Conservation (phyloP, 2,113 vertebrate genomes). For the Lipotes vexillifer region DNA sequence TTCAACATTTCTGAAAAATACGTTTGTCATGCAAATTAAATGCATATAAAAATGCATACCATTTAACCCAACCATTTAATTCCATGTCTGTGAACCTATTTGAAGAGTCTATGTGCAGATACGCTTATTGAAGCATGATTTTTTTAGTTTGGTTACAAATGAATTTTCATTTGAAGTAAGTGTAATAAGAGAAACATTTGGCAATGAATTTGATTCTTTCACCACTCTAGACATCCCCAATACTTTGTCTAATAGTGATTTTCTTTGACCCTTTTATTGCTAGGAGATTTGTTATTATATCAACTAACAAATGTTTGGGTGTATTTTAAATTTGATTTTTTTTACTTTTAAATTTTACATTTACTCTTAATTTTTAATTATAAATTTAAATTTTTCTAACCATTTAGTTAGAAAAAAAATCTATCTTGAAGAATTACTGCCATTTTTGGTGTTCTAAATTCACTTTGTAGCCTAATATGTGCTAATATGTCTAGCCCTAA, state of each 20-base stretch:
- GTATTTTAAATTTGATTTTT: neutral
- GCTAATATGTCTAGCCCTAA: neutral
- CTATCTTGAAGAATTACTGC: neutral
- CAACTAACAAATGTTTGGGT: neutral
- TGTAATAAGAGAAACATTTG: neutral
- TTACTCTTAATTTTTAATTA: neutral
- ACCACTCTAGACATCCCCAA: neutral
- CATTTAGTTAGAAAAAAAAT: neutral
- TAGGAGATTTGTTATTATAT: neutral
- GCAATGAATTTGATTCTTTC: neutral
- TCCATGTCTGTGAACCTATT: neutral
- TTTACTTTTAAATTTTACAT: neutral
- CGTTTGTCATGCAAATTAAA: neutral
- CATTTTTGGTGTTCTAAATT: neutral
- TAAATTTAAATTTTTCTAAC: neutral
- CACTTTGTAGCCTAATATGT: neutral
- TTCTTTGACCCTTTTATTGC: neutral
- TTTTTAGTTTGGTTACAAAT: neutral
- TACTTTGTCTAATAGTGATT: neutral
- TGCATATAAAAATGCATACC: neutral
- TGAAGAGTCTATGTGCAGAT: neutral
- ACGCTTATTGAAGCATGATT: neutral
- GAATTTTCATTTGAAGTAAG: neutral
- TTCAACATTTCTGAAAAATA: neutral
- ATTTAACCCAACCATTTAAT: neutral